Base-by-base conservation (phyloP, 2,888 invertebrate species). In the Pheosia tremula region DNA sequence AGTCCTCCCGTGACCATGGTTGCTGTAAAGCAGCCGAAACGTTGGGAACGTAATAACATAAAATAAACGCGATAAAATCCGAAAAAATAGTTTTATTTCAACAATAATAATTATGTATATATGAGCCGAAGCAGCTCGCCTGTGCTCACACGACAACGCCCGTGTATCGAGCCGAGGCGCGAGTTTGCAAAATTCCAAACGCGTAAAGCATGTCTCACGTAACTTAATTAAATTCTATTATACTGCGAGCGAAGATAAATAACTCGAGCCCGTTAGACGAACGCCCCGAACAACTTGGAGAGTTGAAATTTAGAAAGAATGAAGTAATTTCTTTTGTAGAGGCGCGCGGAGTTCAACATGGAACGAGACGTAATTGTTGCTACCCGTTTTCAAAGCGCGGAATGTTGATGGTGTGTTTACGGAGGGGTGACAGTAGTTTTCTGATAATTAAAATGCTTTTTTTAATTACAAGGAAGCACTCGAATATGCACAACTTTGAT, bases 211-310 rank as follows among this genome's bases (percentile, higher is more conserved):
- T 90, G 91, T 92, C 90, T 85, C 89, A 86, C 88, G 82, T 86
- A 86, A 89, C 91, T 92, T 92, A 92, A 92, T 92, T 93, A 93
- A 92, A 92, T 91, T 93, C 92, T 92, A 90, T 90, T 89, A 89
- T 87, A 91, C 88, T 84, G 79, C 80, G 66, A 80, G 84, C 82
- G 81, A 87, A 91, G 91, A 92, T 91, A 92, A 92, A 93, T 92
- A 91, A 90, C 92, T 87, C 85, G 63, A 78, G 79, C 82, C 81
- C 76, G 85, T 86, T 83, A 88, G 81, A 78, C 78, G 72, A 53
- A 53, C 59, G 67, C 69, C 66, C 66, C 69, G 70, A 78, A 76
- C 78, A 80, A 82, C 80, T 81, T 80, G 76, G 79, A 70, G 73
- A 78, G 71, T 76, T 75, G 72, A 81, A 86, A 89, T 89, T 90